A percentile compares a stretch with the other conserved stretches of the same genome.
Evolutionary conservation across 2,113 vertebrate species (phyloP).

Genomic region (Carassius carassius): DNA sequence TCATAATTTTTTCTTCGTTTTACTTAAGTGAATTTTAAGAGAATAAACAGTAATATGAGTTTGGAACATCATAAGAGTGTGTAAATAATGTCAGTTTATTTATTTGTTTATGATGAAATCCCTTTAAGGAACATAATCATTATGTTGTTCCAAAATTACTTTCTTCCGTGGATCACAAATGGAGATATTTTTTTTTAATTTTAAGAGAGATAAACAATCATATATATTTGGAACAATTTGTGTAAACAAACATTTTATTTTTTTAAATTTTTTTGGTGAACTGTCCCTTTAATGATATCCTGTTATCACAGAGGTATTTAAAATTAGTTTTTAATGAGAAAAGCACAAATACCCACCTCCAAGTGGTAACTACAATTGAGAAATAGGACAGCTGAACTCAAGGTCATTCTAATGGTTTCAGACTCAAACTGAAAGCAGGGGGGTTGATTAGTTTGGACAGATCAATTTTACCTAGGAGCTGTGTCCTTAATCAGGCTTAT

Average conservation of each 20-base stretch:
- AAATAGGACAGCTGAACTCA: constrained; percentile 24
- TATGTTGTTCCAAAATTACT: not conserved
- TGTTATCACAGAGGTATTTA: not conserved
- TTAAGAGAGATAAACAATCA: not conserved
- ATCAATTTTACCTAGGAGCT: constrained; percentile 53
- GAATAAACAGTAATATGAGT: not conserved
- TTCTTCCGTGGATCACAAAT: not conserved
- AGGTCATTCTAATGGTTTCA: constrained; percentile 46
- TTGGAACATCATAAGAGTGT: not conserved
- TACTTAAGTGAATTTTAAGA: not conserved
- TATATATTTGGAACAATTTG: not conserved
- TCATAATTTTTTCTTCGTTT: not conserved
- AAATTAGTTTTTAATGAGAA: not conserved
- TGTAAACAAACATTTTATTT: not conserved
- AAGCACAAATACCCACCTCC: not conserved
- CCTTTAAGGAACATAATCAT: not conserved
- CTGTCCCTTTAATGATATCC: not conserved
- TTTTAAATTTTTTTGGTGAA: not conserved
- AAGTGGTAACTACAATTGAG: constrained; percentile 12
- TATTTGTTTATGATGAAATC: not conserved
- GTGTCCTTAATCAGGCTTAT: constrained; percentile 41
- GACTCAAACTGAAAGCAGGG: constrained; percentile 25
- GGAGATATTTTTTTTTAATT: not conserved
- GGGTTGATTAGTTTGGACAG: constrained; percentile 47
- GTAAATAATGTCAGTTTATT: not conserved